Conservation (phyloP, 2,797 vertebrate species). For the Centropyge bicolor region DNA sequence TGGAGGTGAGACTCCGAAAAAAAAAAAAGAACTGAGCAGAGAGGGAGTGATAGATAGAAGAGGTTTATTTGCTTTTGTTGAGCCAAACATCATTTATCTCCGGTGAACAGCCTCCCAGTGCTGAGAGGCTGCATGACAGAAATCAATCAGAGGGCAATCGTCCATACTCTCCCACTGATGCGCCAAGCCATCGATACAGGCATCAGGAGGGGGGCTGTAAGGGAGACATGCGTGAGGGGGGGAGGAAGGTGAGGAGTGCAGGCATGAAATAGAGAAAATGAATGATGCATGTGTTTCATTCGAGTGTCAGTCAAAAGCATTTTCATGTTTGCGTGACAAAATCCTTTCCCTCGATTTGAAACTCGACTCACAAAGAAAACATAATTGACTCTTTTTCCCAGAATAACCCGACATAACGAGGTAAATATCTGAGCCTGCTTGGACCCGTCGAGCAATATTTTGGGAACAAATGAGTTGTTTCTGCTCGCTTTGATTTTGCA, state of each 20-base stretch:
- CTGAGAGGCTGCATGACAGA: conserved; percentile 75
- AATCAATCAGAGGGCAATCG: conserved; percentile 83
- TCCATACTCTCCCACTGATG: conserved; percentile 74
- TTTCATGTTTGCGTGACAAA: conserved; percentile 24
- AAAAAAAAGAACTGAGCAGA: conserved; percentile 14
- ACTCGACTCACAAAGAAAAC: conserved; percentile 12
- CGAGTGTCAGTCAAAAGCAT: conserved; percentile 8
- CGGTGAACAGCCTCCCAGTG: conserved; percentile 67
- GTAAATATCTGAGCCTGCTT: conserved; percentile 20
- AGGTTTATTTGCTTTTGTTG: conserved; percentile 76
- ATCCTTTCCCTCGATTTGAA: conserved; percentile 10
- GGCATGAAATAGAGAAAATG: conserved; percentile 11
- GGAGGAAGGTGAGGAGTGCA: conserved; percentile 6
- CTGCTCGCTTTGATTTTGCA: background rate
- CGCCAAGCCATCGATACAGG: conserved; percentile 69
- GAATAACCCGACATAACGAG: conserved; percentile 17
- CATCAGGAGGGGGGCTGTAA: conserved; percentile 26
- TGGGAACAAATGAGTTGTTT: conserved; percentile 6
- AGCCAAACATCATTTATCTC: conserved; percentile 77
- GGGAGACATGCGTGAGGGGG: conserved; percentile 9
- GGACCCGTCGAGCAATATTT: conserved; percentile 8
- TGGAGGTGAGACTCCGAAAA: conserved; percentile 38
- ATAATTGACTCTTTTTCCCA: background rate
- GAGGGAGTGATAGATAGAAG: conserved; percentile 63
- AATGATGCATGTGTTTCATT: conserved; percentile 19